Conservation (phyloP, 2,797 vertebrate species). For the Rhyacichthys aspro region DNA sequence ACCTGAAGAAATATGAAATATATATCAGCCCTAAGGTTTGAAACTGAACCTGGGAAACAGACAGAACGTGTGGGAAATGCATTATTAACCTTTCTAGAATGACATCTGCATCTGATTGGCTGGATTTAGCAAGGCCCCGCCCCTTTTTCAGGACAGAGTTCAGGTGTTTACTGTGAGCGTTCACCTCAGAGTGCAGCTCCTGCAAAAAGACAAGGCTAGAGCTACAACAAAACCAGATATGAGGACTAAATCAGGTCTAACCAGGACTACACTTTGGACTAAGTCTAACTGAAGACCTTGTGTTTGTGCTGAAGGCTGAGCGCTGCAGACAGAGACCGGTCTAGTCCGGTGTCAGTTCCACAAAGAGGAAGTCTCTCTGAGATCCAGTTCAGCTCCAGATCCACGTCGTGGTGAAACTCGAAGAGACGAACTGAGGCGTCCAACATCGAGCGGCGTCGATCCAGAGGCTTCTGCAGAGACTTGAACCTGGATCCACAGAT, state of each 20-base stretch:
- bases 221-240: no score
- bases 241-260: no score
- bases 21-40: not conserved
- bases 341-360: slow-evolving; percentile 63
- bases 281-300: no score
- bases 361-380: slow-evolving; percentile 78
- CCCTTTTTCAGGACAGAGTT: slow-evolving; percentile 82
- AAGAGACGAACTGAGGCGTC: slow-evolving; percentile 83
- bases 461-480: slow-evolving; percentile 85
- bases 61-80: not conserved
- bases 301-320: slow-evolving; percentile 84
- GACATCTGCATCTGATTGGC: slow-evolving; percentile 71
- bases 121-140: slow-evolving; percentile 60
- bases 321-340: slow-evolving; percentile 78
- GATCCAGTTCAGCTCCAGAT: slow-evolving; percentile 87
- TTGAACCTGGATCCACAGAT: slow-evolving; percentile 80
- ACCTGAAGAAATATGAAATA: slow-evolving; percentile 40
- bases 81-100: slow-evolving; percentile 70
- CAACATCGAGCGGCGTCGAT: slow-evolving; percentile 73
- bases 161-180: slow-evolving; percentile 81
- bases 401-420: slow-evolving; percentile 84
- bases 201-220: slow-evolving; percentile 50
- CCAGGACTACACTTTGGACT: no score
- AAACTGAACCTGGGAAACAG: not conserved
- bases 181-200: slow-evolving; percentile 85